Conservation (phyloP, 2,797 vertebrate genomes). For the Alfaro cultratus region DNA sequence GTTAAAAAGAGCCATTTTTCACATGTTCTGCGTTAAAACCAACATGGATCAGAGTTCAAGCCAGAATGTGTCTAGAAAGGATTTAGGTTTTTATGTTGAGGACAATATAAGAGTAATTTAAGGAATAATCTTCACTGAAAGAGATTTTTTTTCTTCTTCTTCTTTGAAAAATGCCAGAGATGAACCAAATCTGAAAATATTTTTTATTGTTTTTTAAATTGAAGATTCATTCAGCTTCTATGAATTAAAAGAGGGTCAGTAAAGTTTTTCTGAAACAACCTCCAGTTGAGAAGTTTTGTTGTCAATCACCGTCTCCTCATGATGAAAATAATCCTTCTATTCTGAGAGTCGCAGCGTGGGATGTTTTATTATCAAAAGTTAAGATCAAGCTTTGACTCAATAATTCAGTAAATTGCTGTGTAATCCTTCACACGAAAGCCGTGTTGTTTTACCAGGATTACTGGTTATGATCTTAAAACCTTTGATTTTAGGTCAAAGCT, state of each 20-base stretch:
- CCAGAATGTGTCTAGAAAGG: neutral
- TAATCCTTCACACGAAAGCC: constrained; percentile 1
- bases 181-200: neutral
- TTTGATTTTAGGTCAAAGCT: neutral
- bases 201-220: neutral
- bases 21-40: neutral
- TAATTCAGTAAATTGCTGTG: neutral
- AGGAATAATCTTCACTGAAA: neutral
- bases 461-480: neutral
- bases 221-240: neutral
- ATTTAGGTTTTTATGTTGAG: too few relatives aligned
- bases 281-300: neutral
- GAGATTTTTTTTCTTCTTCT: neutral
- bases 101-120: neutral
- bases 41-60: neutral
- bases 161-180: neutral
- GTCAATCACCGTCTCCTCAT: neutral
- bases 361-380: neutral
- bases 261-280: neutral
- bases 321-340: neutral
- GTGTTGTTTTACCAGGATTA: neutral
- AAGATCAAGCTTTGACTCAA: constrained; percentile 8
- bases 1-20: neutral
- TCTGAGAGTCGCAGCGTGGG: neutral
- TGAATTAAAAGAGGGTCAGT: neutral